phyloP scores from a whole-genome alignment of 1,140 invertebrate genomes.

The Pteromalus puparum region DNA sequence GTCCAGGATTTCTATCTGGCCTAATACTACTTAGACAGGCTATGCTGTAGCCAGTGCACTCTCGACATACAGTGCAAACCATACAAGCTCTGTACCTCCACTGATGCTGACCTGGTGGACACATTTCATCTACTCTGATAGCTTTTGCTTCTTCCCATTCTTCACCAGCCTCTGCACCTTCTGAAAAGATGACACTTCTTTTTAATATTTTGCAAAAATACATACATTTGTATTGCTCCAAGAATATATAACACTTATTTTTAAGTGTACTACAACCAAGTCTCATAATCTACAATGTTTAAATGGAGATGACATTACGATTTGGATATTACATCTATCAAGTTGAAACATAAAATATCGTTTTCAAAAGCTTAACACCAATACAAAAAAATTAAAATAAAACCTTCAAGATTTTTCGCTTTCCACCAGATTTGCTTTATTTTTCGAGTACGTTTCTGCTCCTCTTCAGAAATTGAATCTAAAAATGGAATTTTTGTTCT shows the following conservation, averaged over 20 bases:
- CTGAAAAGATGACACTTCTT: slow-evolving; percentile 35
- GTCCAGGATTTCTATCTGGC: slow-evolving; percentile 89
- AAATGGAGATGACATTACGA: too few relatives aligned
- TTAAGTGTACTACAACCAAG: too few relatives aligned
- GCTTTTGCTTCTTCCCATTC: slow-evolving; percentile 80
- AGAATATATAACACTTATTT: too few relatives aligned
- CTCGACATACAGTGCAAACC: slow-evolving; percentile 93
- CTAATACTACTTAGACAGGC: slow-evolving; percentile 87
- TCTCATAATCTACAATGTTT: too few relatives aligned
- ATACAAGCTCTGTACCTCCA: slow-evolving; percentile 91
- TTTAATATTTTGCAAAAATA: background rate
- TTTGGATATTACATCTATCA: too few relatives aligned
- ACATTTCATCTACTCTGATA: slow-evolving; percentile 72
- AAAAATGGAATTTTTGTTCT: slow-evolving; percentile 15
- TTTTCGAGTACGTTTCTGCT: slow-evolving; percentile 7
- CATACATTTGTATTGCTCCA: too few relatives aligned
- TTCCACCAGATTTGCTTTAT: background rate
- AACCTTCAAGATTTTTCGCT: slow-evolving; percentile 20
- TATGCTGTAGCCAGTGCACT: slow-evolving; percentile 94
- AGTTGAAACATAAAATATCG: too few relatives aligned
- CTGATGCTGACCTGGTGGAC: slow-evolving; percentile 82
- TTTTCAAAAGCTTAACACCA: background rate
- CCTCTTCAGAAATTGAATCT: slow-evolving; percentile 11
- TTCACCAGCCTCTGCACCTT: slow-evolving; percentile 66
- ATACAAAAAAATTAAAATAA: slow-evolving; percentile 28